Percentiles rank a stretch among this genome's conserved stretches.
Evolutionary conservation across 1,140 invertebrate species (phyloP).

Genomic region (Batillaria attramentaria): DNA sequence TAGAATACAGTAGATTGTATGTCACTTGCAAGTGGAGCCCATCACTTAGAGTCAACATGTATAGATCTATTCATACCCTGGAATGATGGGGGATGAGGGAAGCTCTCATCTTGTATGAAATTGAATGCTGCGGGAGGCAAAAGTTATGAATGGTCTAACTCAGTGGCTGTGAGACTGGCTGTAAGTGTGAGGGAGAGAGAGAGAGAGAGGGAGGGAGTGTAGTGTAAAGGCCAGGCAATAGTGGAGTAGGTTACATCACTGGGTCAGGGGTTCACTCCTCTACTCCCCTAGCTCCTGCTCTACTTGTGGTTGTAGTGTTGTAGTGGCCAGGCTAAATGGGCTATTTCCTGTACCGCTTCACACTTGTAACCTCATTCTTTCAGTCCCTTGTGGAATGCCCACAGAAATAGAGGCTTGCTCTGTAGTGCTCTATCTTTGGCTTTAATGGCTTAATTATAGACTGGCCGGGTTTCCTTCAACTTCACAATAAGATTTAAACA

Average conservation of each 20-base stretch:
- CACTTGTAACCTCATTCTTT: constrained; percentile 10
- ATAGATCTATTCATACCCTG: too few relatives aligned
- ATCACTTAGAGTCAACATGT: too few relatives aligned
- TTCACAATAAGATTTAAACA: not conserved
- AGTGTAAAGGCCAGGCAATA: not conserved
- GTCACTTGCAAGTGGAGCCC: too few relatives aligned
- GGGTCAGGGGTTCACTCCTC: not conserved
- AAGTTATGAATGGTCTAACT: too few relatives aligned
- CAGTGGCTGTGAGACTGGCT: too few relatives aligned
- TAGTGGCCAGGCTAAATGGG: constrained; percentile 18
- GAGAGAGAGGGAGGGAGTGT: too few relatives aligned
- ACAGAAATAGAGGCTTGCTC: constrained; percentile 16
- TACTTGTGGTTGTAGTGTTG: not conserved
- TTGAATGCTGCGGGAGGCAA: too few relatives aligned
- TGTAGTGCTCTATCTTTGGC: constrained; percentile 12
- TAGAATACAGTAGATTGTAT: too few relatives aligned
- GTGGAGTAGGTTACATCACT: constrained; percentile 13
- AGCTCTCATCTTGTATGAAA: too few relatives aligned
- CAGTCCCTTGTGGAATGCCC: not conserved
- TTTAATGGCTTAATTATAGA: not conserved
- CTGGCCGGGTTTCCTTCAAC: too few relatives aligned
- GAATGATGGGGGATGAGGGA: too few relatives aligned
- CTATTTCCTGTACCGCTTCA: constrained; percentile 15
- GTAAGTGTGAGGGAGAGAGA: too few relatives aligned
- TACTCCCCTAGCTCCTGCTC: not conserved